Conservation (phyloP, 1,140 invertebrate genomes). For the Radopholus similis region DNA sequence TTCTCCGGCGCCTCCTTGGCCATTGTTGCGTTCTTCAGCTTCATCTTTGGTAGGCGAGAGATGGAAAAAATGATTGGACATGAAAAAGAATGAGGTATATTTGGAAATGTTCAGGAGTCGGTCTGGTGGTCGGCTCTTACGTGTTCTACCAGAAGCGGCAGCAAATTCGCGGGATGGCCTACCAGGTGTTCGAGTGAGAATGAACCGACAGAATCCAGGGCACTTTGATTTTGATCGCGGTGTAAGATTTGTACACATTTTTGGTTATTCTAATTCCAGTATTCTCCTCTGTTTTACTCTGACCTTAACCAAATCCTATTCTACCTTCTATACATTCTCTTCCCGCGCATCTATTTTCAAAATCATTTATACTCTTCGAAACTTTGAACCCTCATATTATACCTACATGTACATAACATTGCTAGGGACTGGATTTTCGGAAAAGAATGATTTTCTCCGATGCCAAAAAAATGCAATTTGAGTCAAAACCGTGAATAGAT, state of each 20-base stretch:
- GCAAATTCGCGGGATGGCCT: conserved; percentile 41
- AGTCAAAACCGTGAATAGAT: too few relatives aligned
- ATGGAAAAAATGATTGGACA: too few relatives aligned
- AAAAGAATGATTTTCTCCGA: too few relatives aligned
- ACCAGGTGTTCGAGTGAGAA: conserved; percentile 42
- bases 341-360: background rate
- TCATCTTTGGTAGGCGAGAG: too few relatives aligned
- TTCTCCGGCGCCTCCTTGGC: conserved; percentile 31
- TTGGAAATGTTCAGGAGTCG: conserved; percentile 21
- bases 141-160: conserved; percentile 39
- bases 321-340: background rate
- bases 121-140: conserved; percentile 27
- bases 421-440: too few relatives aligned
- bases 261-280: too few relatives aligned
- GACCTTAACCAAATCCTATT: background rate
- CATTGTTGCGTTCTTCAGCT: conserved; percentile 35
- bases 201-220: background rate
- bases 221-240: background rate
- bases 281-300: too few relatives aligned
- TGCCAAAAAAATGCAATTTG: too few relatives aligned
- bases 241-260: background rate
- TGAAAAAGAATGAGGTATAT: too few relatives aligned
- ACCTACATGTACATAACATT: too few relatives aligned
- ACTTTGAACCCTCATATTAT: too few relatives aligned
- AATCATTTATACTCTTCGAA: background rate